Percentiles rank a stretch among this genome's conserved stretches.
Conservation (phyloP, 2,888 invertebrate genomes). For the Lapara coniferarum region DNA sequence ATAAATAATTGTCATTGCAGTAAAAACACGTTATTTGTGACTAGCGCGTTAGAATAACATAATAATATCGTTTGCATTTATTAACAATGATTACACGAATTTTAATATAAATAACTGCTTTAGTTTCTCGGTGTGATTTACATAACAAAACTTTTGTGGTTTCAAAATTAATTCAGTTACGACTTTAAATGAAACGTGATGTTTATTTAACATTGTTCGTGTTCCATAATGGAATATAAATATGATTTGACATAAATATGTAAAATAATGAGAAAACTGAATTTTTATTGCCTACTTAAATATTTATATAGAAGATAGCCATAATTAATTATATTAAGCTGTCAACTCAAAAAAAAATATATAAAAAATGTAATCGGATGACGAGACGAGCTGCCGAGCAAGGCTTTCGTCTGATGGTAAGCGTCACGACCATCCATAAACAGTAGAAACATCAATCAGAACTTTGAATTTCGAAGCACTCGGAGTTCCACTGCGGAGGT, state of each 20-base stretch:
- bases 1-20: neutral
- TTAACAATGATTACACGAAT: slow-evolving; percentile 4
- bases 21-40: neutral
- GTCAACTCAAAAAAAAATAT: too few species aligned
- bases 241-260: neutral
- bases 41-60: neutral
- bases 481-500: too few species aligned
- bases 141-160: slow-evolving; percentile 10
- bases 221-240: neutral
- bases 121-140: neutral
- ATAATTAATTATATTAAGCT: too few species aligned
- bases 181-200: neutral
- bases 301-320: too few species aligned
- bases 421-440: too few species aligned
- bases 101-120: neutral
- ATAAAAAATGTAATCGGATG: too few species aligned
- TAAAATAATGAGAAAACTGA: neutral
- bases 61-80: neutral
- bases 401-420: too few species aligned
- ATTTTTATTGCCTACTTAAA: neutral
- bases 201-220: neutral
- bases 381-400: too few species aligned
- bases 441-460: too few species aligned
- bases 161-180: neutral
- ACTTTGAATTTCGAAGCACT: too few species aligned